Percentiles rank a stretch among this genome's conserved stretches.
Evolutionary conservation across 2,888 invertebrate species (phyloP).

Genomic region (Cryptophagus acutangulus): DNA sequence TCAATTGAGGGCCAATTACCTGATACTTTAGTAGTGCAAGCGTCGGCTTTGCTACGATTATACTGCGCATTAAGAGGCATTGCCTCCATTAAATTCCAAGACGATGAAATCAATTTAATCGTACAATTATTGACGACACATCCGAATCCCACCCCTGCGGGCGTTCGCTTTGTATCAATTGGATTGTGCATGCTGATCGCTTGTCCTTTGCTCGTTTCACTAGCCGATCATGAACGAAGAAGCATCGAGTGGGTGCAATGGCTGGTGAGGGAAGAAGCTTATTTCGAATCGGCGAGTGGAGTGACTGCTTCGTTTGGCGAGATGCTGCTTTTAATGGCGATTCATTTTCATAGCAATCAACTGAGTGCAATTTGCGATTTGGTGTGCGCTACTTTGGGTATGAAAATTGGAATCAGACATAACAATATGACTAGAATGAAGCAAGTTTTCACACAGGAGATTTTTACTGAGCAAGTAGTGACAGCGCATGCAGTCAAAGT

Average conservation of each 20-base stretch:
- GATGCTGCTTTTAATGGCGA: conserved; percentile 91
- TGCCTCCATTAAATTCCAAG: conserved; percentile 87
- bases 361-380: conserved; percentile 88
- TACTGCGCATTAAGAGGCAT: conserved; percentile 92
- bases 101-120: conserved; percentile 82
- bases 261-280: conserved; percentile 85
- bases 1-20: conserved; percentile 58
- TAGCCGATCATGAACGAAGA: conserved; percentile 74
- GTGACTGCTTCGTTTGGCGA: conserved; percentile 89
- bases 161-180: conserved; percentile 87
- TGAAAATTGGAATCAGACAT: conserved; percentile 86
- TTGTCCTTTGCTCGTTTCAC: conserved; percentile 74
- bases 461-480: conserved; percentile 95
- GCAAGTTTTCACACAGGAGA: conserved; percentile 91
- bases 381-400: conserved; percentile 88
- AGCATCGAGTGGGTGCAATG: conserved; percentile 90
- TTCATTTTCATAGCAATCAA: conserved; percentile 95
- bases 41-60: conserved; percentile 81
- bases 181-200: conserved; percentile 93
- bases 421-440: conserved; percentile 86
- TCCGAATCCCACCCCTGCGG: conserved; percentile 85
- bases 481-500: conserved; percentile 95
- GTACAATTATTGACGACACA: conserved; percentile 82
- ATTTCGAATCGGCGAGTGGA: conserved; percentile 80
- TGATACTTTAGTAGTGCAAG: conserved; percentile 71